Conservation (phyloP, 2,797 vertebrate species). For the Octomys mimax region DNA sequence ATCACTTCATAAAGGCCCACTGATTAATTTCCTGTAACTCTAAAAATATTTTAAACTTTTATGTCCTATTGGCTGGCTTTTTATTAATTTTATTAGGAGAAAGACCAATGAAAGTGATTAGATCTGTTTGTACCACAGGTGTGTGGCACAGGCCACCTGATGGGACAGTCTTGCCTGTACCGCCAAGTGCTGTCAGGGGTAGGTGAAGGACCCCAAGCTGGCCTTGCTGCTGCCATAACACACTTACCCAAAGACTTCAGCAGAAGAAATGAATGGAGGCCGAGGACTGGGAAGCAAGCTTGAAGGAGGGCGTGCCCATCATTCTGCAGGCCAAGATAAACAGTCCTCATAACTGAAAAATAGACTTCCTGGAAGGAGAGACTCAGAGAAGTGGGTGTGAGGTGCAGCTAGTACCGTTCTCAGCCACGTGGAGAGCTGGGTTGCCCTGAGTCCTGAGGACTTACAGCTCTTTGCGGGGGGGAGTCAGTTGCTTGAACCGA, state of each 20-base stretch:
- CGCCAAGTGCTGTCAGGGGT: neutral
- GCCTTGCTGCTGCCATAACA: neutral
- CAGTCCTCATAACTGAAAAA: slow-evolving; percentile 61
- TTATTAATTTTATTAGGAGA: neutral
- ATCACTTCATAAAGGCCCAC: neutral
- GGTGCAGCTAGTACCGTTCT: neutral
- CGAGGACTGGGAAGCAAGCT: slow-evolving; percentile 47
- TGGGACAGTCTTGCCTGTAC: no score
- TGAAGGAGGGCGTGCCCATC: slow-evolving; percentile 58
- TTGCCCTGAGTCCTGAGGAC: neutral
- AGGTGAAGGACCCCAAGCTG: neutral
- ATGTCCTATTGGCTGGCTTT: neutral
- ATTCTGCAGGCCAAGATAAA: slow-evolving; percentile 75
- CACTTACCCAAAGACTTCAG: neutral
- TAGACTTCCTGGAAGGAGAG: slow-evolving; percentile 63
- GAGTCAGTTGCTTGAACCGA: neutral
- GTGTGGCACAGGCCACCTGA: no score
- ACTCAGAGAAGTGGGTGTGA: slow-evolving; percentile 51
- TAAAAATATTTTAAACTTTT: neutral
- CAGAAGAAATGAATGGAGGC: slow-evolving; percentile 66
- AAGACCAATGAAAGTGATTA: neutral
- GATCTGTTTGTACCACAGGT: neutral
- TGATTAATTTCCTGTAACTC: neutral
- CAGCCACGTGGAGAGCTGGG: neutral
- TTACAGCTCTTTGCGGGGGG: neutral